A percentile compares a stretch with the other conserved stretches of the same genome.
Conservation (phyloP, 2,888 invertebrate genomes). For the Melanostoma mellinum region DNA sequence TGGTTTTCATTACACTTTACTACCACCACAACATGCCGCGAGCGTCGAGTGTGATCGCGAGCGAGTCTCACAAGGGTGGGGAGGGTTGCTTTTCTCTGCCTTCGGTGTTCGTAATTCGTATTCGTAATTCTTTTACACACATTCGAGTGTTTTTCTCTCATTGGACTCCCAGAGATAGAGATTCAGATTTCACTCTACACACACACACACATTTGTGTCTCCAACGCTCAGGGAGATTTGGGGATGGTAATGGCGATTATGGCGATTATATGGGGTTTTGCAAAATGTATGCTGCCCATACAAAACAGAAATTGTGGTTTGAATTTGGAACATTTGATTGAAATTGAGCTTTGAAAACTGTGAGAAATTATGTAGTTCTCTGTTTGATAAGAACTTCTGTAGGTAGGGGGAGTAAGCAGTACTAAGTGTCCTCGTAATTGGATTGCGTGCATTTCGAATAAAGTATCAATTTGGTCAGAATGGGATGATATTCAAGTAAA, state of each 20-base stretch:
- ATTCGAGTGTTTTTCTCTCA: constrained; percentile 9
- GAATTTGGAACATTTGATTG: constrained; percentile 1
- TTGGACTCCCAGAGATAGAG: constrained; percentile 9
- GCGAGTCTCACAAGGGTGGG: constrained; percentile 21
- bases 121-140: neutral
- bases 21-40: constrained; percentile 42
- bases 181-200: no score
- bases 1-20: constrained; percentile 37
- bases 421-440: constrained; percentile 37
- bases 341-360: constrained; percentile 13
- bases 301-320: constrained; percentile 24
- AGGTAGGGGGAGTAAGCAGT: neutral
- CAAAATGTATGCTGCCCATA: constrained; percentile 26
- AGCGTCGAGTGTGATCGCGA: constrained; percentile 7
- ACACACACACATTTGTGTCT: constrained; percentile 40
- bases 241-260: no score
- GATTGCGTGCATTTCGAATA: constrained; percentile 57
- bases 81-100: constrained; percentile 7
- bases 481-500: constrained; percentile 3
- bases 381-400: neutral
- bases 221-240: neutral
- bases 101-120: constrained; percentile 2
- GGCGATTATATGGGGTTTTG: constrained; percentile 7
- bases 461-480: constrained; percentile 44
- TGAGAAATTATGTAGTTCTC: constrained; percentile 11